phyloP scores from a whole-genome alignment of 2,113 vertebrate genomes.

The Crocuta crocuta region DNA sequence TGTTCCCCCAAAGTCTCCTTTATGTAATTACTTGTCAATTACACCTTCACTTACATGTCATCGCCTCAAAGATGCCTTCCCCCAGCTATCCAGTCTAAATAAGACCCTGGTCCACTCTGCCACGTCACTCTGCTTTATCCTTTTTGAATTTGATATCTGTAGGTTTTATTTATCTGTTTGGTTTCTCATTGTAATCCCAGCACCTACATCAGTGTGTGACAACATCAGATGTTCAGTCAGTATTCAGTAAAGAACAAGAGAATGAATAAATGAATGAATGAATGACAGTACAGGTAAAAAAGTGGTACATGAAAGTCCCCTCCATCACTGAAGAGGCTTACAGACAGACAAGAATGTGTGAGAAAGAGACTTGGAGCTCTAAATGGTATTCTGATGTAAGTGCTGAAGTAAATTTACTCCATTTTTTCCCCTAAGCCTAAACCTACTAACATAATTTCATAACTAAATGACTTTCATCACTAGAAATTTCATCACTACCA shows the following conservation, averaged over 20 bases:
- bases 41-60: background rate
- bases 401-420: background rate
- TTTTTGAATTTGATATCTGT: background rate
- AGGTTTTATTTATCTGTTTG: constrained; percentile 2
- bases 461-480: background rate
- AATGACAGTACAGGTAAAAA: background rate
- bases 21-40: background rate
- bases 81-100: background rate
- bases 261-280: background rate
- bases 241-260: background rate
- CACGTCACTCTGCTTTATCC: background rate
- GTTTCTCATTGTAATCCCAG: background rate
- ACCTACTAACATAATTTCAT: background rate
- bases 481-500: background rate
- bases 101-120: background rate
- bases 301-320: background rate
- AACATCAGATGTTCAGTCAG: background rate
- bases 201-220: background rate
- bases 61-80: background rate
- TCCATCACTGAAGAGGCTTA: background rate
- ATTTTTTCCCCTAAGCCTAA: background rate
- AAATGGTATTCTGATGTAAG: constrained; percentile 10
- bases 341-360: background rate
- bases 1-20: background rate
- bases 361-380: background rate